These are phyloP conservation scores for Vicugna pacos DNA, from an alignment of 2,113 vertebrate genomes.

Conservation along the genomic window DNA sequence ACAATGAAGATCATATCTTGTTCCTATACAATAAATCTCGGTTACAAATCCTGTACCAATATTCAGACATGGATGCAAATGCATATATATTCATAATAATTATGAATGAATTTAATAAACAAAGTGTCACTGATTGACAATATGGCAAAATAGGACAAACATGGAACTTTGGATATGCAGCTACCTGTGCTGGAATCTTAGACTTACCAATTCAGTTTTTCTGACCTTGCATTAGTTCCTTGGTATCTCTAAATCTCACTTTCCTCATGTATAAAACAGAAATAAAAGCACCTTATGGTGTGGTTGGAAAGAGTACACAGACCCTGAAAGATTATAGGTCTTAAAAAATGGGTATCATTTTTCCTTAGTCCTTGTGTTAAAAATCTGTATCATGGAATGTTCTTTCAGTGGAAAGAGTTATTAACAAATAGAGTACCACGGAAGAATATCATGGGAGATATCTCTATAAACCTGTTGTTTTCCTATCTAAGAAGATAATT, in stretches of 20 bases:
- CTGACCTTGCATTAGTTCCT: background rate
- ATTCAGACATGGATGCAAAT: background rate
- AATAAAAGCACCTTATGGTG: background rate
- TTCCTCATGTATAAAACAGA: slow-evolving; percentile 6
- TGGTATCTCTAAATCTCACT: background rate
- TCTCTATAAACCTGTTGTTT: slow-evolving; percentile 67
- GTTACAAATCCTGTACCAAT: background rate
- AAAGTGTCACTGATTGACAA: background rate
- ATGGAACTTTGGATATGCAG: background rate
- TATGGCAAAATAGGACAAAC: background rate
- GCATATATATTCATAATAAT: background rate
- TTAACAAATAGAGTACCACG: slow-evolving; percentile 24
- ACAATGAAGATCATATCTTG: background rate
- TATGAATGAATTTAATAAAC: background rate
- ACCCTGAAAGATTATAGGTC: background rate
- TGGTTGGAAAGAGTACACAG: background rate
- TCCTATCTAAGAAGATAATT: slow-evolving; percentile 76
- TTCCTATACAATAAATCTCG: background rate
- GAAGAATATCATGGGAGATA: slow-evolving; percentile 48
- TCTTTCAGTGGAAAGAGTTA: slow-evolving; percentile 17
- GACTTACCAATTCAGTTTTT: background rate
- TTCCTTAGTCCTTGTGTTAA: background rate
- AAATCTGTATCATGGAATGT: background rate
- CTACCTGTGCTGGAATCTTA: background rate
- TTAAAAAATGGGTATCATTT: background rate